Evolutionary conservation across 2,888 invertebrate genomes (phyloP), one percentile per base, ranked within the genome.

Genomic region (Xestobium rufovillosum): DNA sequence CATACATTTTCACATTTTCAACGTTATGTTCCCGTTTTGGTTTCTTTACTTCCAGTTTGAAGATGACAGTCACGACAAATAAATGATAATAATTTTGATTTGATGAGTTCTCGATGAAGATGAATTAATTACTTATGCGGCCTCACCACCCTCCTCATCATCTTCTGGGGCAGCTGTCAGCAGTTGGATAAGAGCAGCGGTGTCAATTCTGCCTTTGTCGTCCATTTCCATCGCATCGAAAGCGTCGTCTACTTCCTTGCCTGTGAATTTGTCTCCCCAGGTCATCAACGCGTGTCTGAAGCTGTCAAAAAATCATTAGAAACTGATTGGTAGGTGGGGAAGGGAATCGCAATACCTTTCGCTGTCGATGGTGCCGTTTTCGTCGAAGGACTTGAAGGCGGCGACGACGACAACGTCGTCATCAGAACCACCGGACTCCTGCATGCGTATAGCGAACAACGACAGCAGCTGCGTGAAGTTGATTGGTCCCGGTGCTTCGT

Each of bases 381-480:
- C 80, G 68, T 92, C 90, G 74, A 91, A 92, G 66, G 86, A 81
- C 71, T 81, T 84, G 80, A 92, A 92, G 66, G 91, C 91, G 66
- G 80, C 83, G 68, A 86, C 80, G 67, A 92, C 88, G 59, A 88
- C 87, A 51, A 76, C 89, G 63, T 94, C 92, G 54, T 91, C 90
- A 68, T 92, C 92, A 56, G 80, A 74, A 63, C 82, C 82, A 63
- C 84, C 83, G 53, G 87, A 86, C 57, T 87, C 85, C 61, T 88
- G 83, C 86, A 91, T 90, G 65, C 91, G 83, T 70, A 76, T 80
- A 63, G 89, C 91, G 75, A 92, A 92, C 59, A 92, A 77, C 61
- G 84, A 86, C 63, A 92, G 75, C 66, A 91, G 76, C 72, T 91
- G 91, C 57, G 92, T 92, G 78, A 92, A 92, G 76, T 91, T 92